Base-by-base conservation (phyloP, 2,888 invertebrate genomes). In the Ctenicera cuprea region DNA sequence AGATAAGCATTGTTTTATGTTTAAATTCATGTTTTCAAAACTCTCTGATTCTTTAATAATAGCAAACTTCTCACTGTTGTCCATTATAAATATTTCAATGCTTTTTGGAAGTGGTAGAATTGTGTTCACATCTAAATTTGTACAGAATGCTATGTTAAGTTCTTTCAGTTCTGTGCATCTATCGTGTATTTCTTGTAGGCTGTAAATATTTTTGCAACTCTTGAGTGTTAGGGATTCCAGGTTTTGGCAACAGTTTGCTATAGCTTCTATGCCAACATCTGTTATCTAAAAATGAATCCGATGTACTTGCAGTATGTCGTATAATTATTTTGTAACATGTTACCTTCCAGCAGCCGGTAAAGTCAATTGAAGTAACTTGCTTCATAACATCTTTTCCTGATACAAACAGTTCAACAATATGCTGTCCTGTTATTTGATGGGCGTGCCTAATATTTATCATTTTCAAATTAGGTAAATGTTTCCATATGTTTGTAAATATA, bases 391-490 rank as follows among this genome's bases (percentile, higher is more conserved):
- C 12, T 45, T 57, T 61, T 5, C 79, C 79, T 12, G 62, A 38
- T n/a, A 26, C 69, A 62, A 80, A 79, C 11, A 83, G 41, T 11
- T 75, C 48, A 0, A 64, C 50, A 12, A 82, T 61, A 65, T 80
- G 68, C 16, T 64, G 41, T 1, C 79, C 79, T 37, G 73, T 75
- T 38, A 83, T 79, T 63, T 79, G 79, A 57, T 77, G 77, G 20
- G 80, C 80, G 63, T 81, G 77, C 30, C 75, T 77, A 33, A 83
- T n/a, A n/a, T n/a, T 78, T 72, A 80, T 82, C 50, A 83, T 48
- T 22, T 75, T 76, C n/a, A 82, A 63, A 48, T 78, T 69, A 3
- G 77, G 77, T 20, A 82, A 70, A 33, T 76, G 54, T 48, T 75
- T 71, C 77, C 77, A 78, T 14, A 83, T 75, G 16, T 75, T 75